These are phyloP conservation scores for Galemys pyrenaicus DNA, from an alignment of 2,113 vertebrate genomes.

Conservation along the genomic window DNA sequence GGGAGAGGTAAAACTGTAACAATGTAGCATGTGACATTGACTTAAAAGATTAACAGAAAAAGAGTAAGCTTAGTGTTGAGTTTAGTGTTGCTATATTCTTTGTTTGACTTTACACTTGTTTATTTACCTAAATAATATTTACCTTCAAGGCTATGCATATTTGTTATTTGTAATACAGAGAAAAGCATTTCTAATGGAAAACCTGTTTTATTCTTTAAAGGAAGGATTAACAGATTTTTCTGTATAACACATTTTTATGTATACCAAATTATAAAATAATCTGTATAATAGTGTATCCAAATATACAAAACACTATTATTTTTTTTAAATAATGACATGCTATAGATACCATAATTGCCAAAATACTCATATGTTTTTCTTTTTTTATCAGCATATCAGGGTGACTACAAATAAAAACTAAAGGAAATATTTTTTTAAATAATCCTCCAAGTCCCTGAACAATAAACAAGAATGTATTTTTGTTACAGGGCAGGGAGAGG, in stretches of 20 bases:
- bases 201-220: constrained; percentile 72
- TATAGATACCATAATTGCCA: constrained; percentile 66
- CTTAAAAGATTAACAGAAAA: constrained; percentile 52
- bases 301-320: constrained; percentile 50
- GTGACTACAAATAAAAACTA: constrained; percentile 35
- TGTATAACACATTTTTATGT: constrained; percentile 18
- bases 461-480: constrained; percentile 76
- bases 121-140: constrained; percentile 80
- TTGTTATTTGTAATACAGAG: constrained; percentile 77
- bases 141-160: constrained; percentile 66
- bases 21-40: constrained; percentile 53
- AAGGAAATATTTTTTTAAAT: constrained; percentile 71
- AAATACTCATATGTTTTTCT: constrained; percentile 55
- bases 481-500: too few species aligned
- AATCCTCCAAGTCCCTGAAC: constrained; percentile 68
- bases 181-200: constrained; percentile 79
- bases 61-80: neutral
- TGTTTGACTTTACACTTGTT: constrained; percentile 72
- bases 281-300: constrained; percentile 65
- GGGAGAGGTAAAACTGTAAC: neutral
- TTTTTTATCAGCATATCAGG: constrained; percentile 57
- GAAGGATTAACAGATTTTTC: constrained; percentile 78
- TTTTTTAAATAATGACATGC: constrained; percentile 66
- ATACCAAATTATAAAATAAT: neutral
- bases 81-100: constrained; percentile 49